Base-by-base conservation (phyloP, 1,140 invertebrate genomes). In the Drosophila asahinai region DNA sequence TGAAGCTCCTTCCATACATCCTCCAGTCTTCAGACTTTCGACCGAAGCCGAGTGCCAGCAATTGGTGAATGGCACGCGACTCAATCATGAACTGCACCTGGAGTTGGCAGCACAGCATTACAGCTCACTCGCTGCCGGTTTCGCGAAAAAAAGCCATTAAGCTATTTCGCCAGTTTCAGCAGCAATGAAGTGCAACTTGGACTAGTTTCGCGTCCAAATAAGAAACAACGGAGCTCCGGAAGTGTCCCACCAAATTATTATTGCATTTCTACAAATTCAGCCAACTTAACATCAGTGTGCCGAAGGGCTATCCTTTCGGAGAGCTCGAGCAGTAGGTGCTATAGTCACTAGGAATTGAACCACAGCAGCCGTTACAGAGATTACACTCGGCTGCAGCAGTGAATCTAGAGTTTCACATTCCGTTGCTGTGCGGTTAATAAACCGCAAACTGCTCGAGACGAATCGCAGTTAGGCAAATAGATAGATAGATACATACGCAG, bases 361-460 rank as follows among this genome's bases (percentile, higher is more conserved):
- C 40, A 17, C 36, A 60, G 54, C 22, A 30, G 17, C 61, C 47
- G 66, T 43, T 65, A 66, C 61, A 27, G 47, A 43, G 61, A 51
- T 52, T 36, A 66, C 47, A 48, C 66, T 66, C 62, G 36, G 38
- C 30, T 67, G 40, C 67, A 54, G 42, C 19, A 47, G 47, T 11
- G 45, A 72, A 51, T 73, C 70, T 73, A 60, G 54, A 73, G 54
- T 73, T 73, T 73, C 70, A 59, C 51, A 59, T 72, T 72, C 66
- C 66, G 43, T 14, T 49, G 45, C 27, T 51, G 42, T 81, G 81
- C 45, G 70, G 81, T 66, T 80, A 64, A 83, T 76, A 83, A 75
- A 76, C 81, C 76, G 60, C 63, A 78, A 60, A 48, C 48, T 11
- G 48, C 48, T 47, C 30, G 30, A 68, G 17, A 58, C 38, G 54